Conservation (phyloP, 2,888 invertebrate species). For the Drosophila tripunctata region DNA sequence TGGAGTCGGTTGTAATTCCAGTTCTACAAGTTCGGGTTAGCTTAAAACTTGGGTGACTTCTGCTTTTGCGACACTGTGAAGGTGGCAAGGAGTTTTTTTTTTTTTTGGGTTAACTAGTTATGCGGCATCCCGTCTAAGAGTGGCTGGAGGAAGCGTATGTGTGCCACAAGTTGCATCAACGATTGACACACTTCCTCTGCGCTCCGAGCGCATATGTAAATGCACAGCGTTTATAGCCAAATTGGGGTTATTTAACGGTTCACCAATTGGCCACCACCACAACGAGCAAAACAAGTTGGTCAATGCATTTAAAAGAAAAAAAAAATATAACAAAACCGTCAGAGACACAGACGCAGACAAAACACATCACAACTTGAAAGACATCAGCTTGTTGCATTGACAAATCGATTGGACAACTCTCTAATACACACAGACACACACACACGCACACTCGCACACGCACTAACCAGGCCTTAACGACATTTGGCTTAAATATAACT, state of each 20-base stretch:
- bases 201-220: slow-evolving; percentile 43
- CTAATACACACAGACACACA: slow-evolving; percentile 42
- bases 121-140: slow-evolving; percentile 1
- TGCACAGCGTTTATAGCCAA: slow-evolving; percentile 45
- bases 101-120: slow-evolving; percentile 53
- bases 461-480: slow-evolving; percentile 48
- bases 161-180: slow-evolving; percentile 33
- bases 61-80: slow-evolving; percentile 1
- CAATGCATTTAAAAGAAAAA: slow-evolving; percentile 32
- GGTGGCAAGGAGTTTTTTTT: too few species aligned
- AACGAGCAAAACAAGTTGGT: slow-evolving; percentile 67
- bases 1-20: slow-evolving; percentile 26
- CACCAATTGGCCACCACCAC: slow-evolving; percentile 27
- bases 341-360: slow-evolving; percentile 46
- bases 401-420: slow-evolving; percentile 52
- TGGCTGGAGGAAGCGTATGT: background rate
- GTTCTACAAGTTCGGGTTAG: slow-evolving; percentile 26
- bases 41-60: slow-evolving; percentile 7
- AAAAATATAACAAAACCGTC: too few species aligned
- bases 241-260: slow-evolving; percentile 74
- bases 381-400: slow-evolving; percentile 61
- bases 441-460: slow-evolving; percentile 26
- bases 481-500: slow-evolving; percentile 49
- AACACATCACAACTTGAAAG: slow-evolving; percentile 28
- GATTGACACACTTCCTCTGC: slow-evolving; percentile 11